Conservation (phyloP, 2,797 vertebrate genomes). For the Ctenochaetus hawaiiensis region DNA sequence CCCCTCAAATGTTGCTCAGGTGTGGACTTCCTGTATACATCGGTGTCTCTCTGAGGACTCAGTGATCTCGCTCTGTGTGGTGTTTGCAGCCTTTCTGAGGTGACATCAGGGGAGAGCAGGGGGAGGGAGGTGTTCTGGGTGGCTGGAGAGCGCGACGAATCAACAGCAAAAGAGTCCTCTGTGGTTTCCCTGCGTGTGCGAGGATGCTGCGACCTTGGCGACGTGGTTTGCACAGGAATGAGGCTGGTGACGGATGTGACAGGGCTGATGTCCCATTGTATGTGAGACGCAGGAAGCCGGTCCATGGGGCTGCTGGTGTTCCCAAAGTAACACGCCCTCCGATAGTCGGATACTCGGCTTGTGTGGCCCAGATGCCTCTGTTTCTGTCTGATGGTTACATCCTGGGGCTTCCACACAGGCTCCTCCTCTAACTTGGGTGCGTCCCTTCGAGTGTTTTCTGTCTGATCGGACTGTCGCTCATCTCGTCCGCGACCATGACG, state of each 20-base stretch:
- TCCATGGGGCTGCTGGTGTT: conserved; percentile 87
- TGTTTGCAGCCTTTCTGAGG: conserved; percentile 57
- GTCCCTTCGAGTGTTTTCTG: conserved; percentile 62
- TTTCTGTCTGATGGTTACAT: conserved; percentile 83
- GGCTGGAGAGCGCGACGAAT: conserved; percentile 71
- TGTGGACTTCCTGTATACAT: conserved; percentile 55
- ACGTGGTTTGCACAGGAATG: conserved; percentile 67
- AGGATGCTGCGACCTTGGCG: conserved; percentile 45
- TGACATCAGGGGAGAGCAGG: conserved; percentile 66
- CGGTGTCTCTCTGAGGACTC: conserved; percentile 62
- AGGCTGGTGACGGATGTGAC: conserved; percentile 81
- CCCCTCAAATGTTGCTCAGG: conserved; percentile 55
- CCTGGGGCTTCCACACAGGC: conserved; percentile 85
- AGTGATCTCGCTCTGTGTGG: conserved; percentile 48
- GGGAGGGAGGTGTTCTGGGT: conserved; percentile 83
- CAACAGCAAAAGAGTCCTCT: conserved; percentile 61
- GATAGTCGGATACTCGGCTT: conserved; percentile 80
- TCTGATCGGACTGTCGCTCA: conserved; percentile 50
- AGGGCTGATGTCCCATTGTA: conserved; percentile 88
- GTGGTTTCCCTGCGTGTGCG: conserved; percentile 46
- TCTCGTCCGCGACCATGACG: conserved; percentile 47
- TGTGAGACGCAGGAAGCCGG: conserved; percentile 65
- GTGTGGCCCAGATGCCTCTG: conserved; percentile 73
- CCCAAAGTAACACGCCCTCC: conserved; percentile 86
- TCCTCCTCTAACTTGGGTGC: conserved; percentile 66